A percentile compares a stretch with the other conserved stretches of the same genome.
These are phyloP conservation scores for Wasmannia auropunctata DNA, from an alignment of 1,140 invertebrate species.

Conservation along the genomic window DNA sequence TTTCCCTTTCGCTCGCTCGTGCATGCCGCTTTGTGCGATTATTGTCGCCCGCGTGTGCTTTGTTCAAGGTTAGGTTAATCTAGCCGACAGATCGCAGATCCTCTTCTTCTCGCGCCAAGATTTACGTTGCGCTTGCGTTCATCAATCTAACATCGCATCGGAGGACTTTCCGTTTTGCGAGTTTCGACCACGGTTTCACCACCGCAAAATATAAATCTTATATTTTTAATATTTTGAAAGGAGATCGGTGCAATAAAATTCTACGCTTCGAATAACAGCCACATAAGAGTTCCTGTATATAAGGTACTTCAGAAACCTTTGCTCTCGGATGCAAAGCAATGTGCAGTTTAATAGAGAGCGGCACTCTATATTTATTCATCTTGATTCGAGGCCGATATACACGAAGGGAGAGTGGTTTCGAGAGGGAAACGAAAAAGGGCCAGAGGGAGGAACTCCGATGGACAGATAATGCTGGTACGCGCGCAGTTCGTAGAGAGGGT, in stretches of 20 bases:
- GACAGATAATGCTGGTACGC: constrained; percentile 68
- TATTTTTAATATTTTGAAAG: not conserved
- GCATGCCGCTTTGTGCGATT: constrained; percentile 61
- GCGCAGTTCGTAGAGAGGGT: constrained; percentile 42
- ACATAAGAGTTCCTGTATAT: not conserved
- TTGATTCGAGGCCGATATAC: constrained; percentile 68
- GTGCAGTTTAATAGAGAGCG: constrained; percentile 71
- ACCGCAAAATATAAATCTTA: not conserved
- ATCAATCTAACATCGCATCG: not conserved
- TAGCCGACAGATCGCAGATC: constrained; percentile 72
- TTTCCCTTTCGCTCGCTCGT: constrained; percentile 33
- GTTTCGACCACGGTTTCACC: not conserved
- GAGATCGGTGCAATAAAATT: not conserved
- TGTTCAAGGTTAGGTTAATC: constrained; percentile 75
- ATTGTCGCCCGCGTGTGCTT: constrained; percentile 61
- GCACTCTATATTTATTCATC: constrained; percentile 62
- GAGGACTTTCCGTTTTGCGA: not conserved
- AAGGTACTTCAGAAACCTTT: constrained; percentile 11
- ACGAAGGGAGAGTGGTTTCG: constrained; percentile 43
- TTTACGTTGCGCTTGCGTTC: constrained; percentile 22
- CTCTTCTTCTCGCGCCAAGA: not conserved
- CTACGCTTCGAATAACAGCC: not conserved
- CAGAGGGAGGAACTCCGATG: constrained; percentile 64
- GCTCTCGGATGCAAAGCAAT: constrained; percentile 37
- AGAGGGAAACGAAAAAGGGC: constrained; percentile 60